Evolutionary conservation across 1,140 invertebrate genomes (phyloP).

Genomic region (Drosophila novamexicana): DNA sequence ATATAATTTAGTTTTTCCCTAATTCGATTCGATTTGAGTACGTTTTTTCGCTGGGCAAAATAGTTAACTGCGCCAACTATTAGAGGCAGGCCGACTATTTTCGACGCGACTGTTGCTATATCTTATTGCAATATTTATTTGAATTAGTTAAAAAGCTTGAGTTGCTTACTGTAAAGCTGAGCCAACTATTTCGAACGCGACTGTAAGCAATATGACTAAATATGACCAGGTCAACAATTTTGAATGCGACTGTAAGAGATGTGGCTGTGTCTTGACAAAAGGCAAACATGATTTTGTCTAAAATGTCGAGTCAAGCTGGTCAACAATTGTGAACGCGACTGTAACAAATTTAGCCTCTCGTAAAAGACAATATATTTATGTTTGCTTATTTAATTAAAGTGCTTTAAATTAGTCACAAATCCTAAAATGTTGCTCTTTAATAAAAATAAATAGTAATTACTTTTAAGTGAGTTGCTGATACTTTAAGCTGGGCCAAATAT

Average conservation of each 20-base stretch:
- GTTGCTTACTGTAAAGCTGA: too few species aligned
- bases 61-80: neutral
- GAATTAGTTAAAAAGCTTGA: too few species aligned
- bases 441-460: too few species aligned
- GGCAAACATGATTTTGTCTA: neutral
- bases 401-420: too few species aligned
- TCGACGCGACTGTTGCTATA: conserved; percentile 11
- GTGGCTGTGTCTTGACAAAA: neutral
- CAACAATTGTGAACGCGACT: neutral
- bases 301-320: neutral
- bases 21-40: neutral
- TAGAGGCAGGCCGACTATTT: neutral
- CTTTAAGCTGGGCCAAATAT: too few species aligned
- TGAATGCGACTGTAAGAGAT: neutral
- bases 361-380: neutral
- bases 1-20: conserved; percentile 25
- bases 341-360: neutral
- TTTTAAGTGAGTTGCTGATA: too few species aligned
- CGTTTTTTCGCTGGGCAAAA: neutral
- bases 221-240: neutral
- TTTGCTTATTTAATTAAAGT: neutral
- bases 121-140: neutral
- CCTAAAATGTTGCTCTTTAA: too few species aligned
- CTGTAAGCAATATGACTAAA: neutral
- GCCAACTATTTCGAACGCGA: neutral